Evolutionary conservation across 2,888 invertebrate genomes (phyloP), one percentile per base, ranked within the genome.

Genomic region (Reticulitermes lucifugus): DNA sequence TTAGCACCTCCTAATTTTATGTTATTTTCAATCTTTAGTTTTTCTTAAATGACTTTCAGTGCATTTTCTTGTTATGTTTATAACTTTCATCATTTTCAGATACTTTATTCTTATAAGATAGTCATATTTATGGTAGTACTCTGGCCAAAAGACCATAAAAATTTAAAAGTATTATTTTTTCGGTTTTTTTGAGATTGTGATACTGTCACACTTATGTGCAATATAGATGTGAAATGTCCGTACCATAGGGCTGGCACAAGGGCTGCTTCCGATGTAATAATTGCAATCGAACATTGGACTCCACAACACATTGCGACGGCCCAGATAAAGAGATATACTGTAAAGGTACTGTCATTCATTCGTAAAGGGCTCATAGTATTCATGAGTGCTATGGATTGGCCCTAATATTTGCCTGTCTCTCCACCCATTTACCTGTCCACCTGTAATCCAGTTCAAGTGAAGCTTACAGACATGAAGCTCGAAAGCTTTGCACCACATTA

Each of bases 251-350:
- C 90, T 97, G 96, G 95, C 97, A 97, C 94, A 96, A 94, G 92
- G 93, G 95, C 92, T 97, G 97, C 94, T 97, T 96, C 94, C 96
- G 96, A 93, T 97, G 97, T 93, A 93, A 95, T 91, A 93, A 94
- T 92, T 97, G 97, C 93, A 94, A 95, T 91, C 94, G 95, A 93
- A 95, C 95, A 90, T 93, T 97, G 92, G 96, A 97, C 93, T 97
- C 97, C 88, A 95, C 96, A 90, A 95, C 95, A 93, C 96, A 96
- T 92, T 97, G 97, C 93, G 97, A 97, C 92, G 98, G 97, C 90
- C 97, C 98, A 90, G 97, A 98, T 92, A 95, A 93, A 92, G 96
- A 97, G 90, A 95, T 98, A 90, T 98, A 97, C 92, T 98, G 98
- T 93, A 95, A 96, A 96, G 96, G 97, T 97, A 96, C 91, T 60